phyloP scores from a whole-genome alignment of 2,888 invertebrate species.

The Pollenia amentaria region DNA sequence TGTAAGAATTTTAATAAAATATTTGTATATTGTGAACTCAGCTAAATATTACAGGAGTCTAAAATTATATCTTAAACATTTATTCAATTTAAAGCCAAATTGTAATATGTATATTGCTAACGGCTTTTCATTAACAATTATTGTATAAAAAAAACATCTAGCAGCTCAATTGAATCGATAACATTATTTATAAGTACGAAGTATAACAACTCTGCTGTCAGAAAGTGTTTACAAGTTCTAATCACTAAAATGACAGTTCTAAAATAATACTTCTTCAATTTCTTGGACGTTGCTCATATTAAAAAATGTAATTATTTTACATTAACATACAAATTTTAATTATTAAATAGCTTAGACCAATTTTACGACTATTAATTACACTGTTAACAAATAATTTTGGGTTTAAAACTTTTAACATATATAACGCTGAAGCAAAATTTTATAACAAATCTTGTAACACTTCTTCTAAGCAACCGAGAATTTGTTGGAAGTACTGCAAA shows the following conservation, averaged over 20 bases:
- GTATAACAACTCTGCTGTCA: constrained; percentile 33
- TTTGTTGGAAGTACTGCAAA: constrained; percentile 22
- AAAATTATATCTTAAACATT: no score
- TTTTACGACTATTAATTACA: not conserved
- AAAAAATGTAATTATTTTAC: constrained; percentile 47
- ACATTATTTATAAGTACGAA: not conserved
- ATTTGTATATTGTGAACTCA: no score
- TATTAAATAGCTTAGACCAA: not conserved
- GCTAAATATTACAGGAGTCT: no score
- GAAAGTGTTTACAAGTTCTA: constrained; percentile 56
- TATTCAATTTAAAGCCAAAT: no score
- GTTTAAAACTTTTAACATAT: not conserved
- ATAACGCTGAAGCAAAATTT: not conserved
- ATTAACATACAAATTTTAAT: constrained; percentile 42
- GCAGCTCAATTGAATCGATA: not conserved
- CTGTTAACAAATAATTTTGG: not conserved
- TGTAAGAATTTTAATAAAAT: no score
- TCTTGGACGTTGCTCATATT: constrained; percentile 39
- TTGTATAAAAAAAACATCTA: not conserved
- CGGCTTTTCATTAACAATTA: not conserved
- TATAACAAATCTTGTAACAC: not conserved
- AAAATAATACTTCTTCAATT: constrained; percentile 54
- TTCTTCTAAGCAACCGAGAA: constrained; percentile 22
- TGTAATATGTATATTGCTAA: no score
- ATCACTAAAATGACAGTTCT: constrained; percentile 56